Conservation (phyloP, 2,113 vertebrate species). For the Thermophis baileyi region DNA sequence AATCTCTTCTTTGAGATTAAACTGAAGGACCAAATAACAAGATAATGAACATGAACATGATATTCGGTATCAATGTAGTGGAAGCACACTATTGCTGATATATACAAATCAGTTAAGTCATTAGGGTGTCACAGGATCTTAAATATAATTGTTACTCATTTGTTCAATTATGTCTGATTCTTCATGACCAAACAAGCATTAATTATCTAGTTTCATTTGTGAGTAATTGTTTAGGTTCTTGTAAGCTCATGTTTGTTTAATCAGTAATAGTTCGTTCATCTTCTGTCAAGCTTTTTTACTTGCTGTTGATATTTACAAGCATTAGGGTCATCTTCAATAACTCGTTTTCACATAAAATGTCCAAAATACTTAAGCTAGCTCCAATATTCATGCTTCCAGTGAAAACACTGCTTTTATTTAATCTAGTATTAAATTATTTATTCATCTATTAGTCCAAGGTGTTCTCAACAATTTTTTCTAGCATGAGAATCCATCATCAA, state of each 20-base stretch:
- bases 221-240: background rate
- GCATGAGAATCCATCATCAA: background rate
- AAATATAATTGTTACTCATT: background rate
- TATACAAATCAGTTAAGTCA: background rate
- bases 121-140: background rate
- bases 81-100: background rate
- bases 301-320: background rate
- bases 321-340: background rate
- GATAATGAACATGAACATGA: background rate
- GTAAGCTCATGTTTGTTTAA: background rate
- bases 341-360: background rate
- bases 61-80: background rate
- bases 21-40: background rate
- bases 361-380: background rate
- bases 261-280: background rate
- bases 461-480: background rate
- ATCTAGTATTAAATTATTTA: background rate
- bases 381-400: background rate
- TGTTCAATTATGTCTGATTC: background rate
- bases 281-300: background rate
- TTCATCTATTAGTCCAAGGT: background rate
- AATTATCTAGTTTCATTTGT: background rate
- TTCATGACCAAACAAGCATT: background rate
- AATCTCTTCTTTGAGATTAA: background rate
- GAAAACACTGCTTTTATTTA: background rate